A percentile compares a stretch with the other conserved stretches of the same genome.
phyloP scores from a whole-genome alignment of 2,113 vertebrate genomes.

The Holacanthus passer region DNA sequence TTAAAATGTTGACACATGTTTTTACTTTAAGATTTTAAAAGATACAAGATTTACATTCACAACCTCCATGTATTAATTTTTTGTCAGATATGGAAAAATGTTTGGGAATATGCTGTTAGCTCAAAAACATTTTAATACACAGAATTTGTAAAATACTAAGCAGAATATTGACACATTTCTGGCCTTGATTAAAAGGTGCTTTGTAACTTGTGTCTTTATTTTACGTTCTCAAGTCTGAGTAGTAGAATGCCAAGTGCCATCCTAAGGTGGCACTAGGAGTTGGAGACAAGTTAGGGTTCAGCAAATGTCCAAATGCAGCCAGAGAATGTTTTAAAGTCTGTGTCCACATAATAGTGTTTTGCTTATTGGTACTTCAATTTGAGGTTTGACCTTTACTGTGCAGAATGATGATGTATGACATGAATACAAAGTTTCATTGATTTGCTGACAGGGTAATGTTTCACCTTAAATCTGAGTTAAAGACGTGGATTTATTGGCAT shows the following conservation, averaged over 20 bases:
- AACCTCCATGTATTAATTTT: neutral
- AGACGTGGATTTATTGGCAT: too few relatives aligned
- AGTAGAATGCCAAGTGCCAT: neutral
- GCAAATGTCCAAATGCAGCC: neutral
- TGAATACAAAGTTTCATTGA: neutral
- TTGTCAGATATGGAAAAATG: neutral
- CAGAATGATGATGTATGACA: neutral
- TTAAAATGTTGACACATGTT: neutral
- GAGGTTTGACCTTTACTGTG: neutral
- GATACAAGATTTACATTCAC: conserved; percentile 2
- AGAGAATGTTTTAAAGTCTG: neutral
- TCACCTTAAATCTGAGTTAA: neutral
- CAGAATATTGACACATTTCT: conserved; percentile 37
- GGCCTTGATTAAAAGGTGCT: conserved; percentile 68
- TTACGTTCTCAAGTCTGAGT: neutral
- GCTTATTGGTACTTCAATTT: neutral
- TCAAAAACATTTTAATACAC: conserved; percentile 49
- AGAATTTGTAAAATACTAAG: conserved; percentile 43
- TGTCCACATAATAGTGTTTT: neutral
- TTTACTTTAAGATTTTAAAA: conserved; percentile 2
- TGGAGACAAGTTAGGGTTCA: neutral
- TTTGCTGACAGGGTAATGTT: neutral
- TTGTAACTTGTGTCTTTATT: conserved; percentile 28
- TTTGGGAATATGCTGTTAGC: neutral
- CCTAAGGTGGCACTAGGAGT: neutral